These are phyloP conservation scores for Phylloscopus trochiloides DNA, from an alignment of 2,113 vertebrate genomes.

Conservation along the genomic window DNA sequence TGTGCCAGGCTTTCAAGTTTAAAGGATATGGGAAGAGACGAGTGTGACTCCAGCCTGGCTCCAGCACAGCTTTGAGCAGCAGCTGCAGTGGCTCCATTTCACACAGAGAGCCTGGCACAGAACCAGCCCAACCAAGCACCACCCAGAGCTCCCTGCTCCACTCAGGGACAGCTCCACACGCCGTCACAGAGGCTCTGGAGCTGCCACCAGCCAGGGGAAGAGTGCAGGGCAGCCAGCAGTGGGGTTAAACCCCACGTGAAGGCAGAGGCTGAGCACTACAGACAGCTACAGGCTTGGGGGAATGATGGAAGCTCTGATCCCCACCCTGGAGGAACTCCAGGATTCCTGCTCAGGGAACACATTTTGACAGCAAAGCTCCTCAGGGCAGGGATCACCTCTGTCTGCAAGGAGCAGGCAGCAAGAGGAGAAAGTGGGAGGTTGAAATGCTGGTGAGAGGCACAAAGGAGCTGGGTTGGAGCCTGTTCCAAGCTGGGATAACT, in stretches of 20 bases:
- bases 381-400: not conserved
- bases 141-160: rapidly evolving
- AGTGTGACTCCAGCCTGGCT: not conserved
- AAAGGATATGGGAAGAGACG: not conserved
- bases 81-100: not conserved
- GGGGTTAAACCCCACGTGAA: not conserved
- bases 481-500: not conserved
- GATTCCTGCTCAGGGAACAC: not conserved
- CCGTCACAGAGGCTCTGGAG: not conserved
- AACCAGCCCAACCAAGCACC: not conserved
- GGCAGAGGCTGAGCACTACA: not conserved
- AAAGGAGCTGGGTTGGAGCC: not conserved
- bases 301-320: not conserved
- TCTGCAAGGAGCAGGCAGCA: not conserved
- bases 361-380: not conserved
- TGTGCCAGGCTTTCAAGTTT: not conserved
- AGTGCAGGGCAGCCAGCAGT: not conserved
- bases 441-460: not conserved
- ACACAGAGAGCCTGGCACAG: not conserved
- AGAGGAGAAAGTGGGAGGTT: not conserved
- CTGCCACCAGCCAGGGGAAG: not conserved
- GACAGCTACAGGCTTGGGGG: not conserved
- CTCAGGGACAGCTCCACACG: not conserved
- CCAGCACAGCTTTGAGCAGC: rapidly evolving
- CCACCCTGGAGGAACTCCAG: not conserved